Evolutionary conservation across 2,888 invertebrate species (phyloP), one percentile per base, ranked within the genome.

Genomic region (Taphrorychus bicolor): DNA sequence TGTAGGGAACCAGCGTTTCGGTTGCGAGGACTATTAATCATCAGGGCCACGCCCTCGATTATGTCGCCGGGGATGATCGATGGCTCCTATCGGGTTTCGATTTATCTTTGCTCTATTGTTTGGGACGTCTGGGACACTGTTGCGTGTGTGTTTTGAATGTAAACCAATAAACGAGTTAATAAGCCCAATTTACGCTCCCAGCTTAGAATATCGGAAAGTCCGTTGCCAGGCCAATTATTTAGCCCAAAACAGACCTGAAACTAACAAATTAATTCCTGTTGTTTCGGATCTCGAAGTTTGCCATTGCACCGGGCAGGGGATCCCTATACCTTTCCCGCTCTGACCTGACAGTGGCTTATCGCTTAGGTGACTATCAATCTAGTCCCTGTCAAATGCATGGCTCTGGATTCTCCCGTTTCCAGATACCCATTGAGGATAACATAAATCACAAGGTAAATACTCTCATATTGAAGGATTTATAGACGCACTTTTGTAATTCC

Each of bases 61-160:
- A 41, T 60, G 56, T 66, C 51, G 69, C 58, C 51, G 69, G 59
- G 67, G 69, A 71, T 72, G 73, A 73, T 71, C 72, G 72, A 73
- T 73, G 72, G 69, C 69, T 65, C 70, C 71, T 73, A 75, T 75
- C 73, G 73, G 69, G 69, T 73, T 72, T 72, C 73, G 71, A 74
- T 75, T 75, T 71, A 73, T 74, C 74, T 73, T 70, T 57, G 57
- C 52, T 63, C 45, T 70, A 70, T 69, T 70, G 71, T 56, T 61
- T 23, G 62, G 59, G 60, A 54, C 59, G 66, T 66, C 67, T 67
- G 14, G 24, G 68, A 59, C 63, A 68, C 63, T 63, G 63, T 63
- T 63, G 59, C 68, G 54, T 63, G 54, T 54, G 22, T 51, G 21
- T 45, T 45, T 32, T 32, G 32, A 32, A 32, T 32, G 32, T 32